Percentiles rank a stretch among this genome's conserved stretches.
These are phyloP conservation scores for Delphinus delphis DNA, from an alignment of 2,113 vertebrate genomes.

Conservation along the genomic window DNA sequence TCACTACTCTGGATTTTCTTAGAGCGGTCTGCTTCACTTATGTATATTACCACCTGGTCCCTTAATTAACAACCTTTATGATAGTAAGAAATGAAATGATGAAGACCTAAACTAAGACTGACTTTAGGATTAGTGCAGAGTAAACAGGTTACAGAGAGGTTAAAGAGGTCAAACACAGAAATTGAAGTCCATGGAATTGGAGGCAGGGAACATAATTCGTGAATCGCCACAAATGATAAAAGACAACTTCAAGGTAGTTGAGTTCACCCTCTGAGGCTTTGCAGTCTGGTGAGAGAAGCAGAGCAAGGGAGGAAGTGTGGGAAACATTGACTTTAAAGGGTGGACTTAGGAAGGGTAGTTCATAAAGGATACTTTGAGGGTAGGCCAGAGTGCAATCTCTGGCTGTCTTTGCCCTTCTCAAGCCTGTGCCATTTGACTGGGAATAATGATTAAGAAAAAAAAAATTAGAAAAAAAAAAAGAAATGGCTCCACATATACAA, in stretches of 20 bases:
- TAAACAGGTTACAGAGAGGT: neutral
- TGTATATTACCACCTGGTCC: neutral
- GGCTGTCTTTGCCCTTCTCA: neutral
- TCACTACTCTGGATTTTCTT: neutral
- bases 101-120: neutral
- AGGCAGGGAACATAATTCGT: neutral
- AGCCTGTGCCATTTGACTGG: neutral
- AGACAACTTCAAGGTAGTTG: neutral
- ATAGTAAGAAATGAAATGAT: neutral
- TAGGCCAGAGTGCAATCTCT: neutral
- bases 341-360: neutral
- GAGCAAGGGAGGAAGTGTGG: neutral
- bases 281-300: neutral
- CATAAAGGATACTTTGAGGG: neutral
- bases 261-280: neutral
- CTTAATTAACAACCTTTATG: neutral
- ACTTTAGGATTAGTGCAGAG: neutral
- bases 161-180: neutral
- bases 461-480: neutral
- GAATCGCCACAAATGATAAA: neutral
- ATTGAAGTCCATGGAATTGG: neutral
- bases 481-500: neutral
- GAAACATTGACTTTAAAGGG: neutral
- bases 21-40: neutral
- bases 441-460: neutral